Percentiles rank a stretch among this genome's conserved stretches.
Conservation (phyloP, 2,113 vertebrate species). For the Pundamilia nyererei region DNA sequence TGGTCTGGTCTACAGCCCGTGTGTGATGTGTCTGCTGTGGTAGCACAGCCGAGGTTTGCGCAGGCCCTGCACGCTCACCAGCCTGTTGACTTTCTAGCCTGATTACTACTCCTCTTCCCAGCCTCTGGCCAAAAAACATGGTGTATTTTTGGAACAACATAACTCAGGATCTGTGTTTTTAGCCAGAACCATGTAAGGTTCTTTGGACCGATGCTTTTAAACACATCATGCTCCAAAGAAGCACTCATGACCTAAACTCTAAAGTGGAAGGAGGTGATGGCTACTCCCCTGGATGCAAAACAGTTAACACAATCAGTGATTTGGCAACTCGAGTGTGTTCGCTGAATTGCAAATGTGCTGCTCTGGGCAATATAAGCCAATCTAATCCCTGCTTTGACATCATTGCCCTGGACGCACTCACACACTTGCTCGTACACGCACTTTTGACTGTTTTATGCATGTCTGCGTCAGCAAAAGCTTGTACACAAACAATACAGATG, state of each 20-base stretch:
- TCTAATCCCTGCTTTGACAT: conserved; percentile 62
- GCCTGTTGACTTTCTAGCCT: conserved; percentile 44
- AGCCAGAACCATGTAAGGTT: background rate
- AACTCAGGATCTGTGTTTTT: conserved; percentile 9
- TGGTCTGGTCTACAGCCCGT: conserved; percentile 55
- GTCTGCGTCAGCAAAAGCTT: conserved; percentile 12
- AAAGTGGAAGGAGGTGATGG: background rate
- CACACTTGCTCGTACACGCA: background rate
- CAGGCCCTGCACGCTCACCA: conserved; percentile 8
- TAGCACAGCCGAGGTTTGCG: conserved; percentile 23
- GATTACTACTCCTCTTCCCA: conserved; percentile 23
- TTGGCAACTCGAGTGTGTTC: conserved; percentile 36
- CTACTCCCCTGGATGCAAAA: conserved; percentile 21
- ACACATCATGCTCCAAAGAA: background rate
- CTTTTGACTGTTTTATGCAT: conserved; percentile 2
- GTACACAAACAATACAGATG: conserved; percentile 13
- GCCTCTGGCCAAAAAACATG: conserved; percentile 18
- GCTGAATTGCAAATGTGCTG: conserved; percentile 52
- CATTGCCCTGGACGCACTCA: conserved; percentile 22
- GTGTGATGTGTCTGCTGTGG: conserved; percentile 62
- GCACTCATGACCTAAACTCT: background rate
- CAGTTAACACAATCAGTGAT: conserved; percentile 46
- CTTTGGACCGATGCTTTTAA: background rate
- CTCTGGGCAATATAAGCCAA: conserved; percentile 50
- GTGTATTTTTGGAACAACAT: conserved; percentile 48